phyloP scores from a whole-genome alignment of 2,888 invertebrate species.

The Bruchidius siliquastri region DNA sequence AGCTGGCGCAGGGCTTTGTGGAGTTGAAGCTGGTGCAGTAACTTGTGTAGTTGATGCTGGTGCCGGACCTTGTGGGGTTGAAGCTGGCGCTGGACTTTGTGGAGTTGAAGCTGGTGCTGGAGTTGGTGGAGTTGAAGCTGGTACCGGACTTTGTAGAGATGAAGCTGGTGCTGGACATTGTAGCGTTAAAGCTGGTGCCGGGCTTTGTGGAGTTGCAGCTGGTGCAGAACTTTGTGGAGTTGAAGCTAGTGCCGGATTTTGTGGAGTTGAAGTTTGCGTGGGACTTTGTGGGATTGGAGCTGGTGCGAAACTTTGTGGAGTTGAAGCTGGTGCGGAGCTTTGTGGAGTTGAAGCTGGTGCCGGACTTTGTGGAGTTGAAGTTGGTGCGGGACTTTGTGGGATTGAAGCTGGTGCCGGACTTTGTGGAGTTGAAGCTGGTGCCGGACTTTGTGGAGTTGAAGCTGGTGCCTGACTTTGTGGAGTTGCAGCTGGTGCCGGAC shows the following conservation, averaged over 20 bases:
- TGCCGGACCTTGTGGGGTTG: neutral
- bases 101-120: slow-evolving; percentile 16
- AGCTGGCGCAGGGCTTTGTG: neutral
- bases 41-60: neutral
- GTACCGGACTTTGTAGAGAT: neutral
- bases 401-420: neutral
- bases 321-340: slow-evolving; percentile 1
- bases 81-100: slow-evolving; percentile 4
- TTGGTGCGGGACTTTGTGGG: slow-evolving; percentile 1
- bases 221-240: slow-evolving; percentile 12
- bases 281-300: slow-evolving; percentile 6
- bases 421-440: neutral
- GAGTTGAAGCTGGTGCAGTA: neutral
- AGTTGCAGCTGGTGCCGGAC: neutral
- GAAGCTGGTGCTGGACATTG: neutral
- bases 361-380: neutral
- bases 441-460: slow-evolving; percentile 4
- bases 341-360: neutral
- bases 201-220: slow-evolving; percentile 9
- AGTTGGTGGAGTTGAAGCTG: slow-evolving; percentile 18
- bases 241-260: slow-evolving; percentile 11
- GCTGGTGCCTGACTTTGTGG: slow-evolving; percentile 11
- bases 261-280: slow-evolving; percentile 5
- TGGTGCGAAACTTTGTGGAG: slow-evolving; percentile 7
- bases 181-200: slow-evolving; percentile 8